phyloP scores from a whole-genome alignment of 2,797 vertebrate species.

The Enteromius viviparus region DNA sequence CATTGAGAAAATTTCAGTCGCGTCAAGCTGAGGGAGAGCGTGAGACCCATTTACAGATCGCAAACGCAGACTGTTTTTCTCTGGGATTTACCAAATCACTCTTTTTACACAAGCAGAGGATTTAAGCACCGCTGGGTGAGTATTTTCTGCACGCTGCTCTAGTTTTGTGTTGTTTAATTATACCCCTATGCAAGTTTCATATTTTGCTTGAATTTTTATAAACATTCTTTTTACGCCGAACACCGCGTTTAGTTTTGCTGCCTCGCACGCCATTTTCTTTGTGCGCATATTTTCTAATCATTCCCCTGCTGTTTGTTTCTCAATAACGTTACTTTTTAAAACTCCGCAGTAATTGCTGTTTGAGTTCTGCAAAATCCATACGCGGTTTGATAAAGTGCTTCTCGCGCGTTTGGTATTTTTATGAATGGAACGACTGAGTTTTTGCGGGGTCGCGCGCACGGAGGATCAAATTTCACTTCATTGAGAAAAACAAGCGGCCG shows the following conservation, averaged over 20 bases:
- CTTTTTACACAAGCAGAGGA: background rate
- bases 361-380: conserved; percentile 14
- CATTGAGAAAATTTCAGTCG: conserved; percentile 78
- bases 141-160: conserved; percentile 34
- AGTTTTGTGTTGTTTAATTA: background rate
- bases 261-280: conserved; percentile 80
- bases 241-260: conserved; percentile 47
- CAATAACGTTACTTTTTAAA: background rate
- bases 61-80: conserved; percentile 31
- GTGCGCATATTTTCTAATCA: conserved; percentile 65
- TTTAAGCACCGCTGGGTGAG: conserved; percentile 56
- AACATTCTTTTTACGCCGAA: conserved; percentile 55
- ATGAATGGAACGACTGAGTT: conserved; percentile 66
- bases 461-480: conserved; percentile 79
- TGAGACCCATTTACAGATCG: conserved; percentile 64
- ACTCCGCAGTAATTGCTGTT: background rate
- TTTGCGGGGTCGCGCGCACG: conserved; percentile 23
- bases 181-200: background rate
- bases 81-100: conserved; percentile 40
- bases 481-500: conserved; percentile 78
- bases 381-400: conserved; percentile 17
- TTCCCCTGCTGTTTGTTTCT: conserved; percentile 59
- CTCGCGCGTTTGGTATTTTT: conserved; percentile 53
- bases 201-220: background rate
- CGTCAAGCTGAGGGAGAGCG: conserved; percentile 59